Conservation (phyloP, 2,113 vertebrate species). For the Chrysemys picta region DNA sequence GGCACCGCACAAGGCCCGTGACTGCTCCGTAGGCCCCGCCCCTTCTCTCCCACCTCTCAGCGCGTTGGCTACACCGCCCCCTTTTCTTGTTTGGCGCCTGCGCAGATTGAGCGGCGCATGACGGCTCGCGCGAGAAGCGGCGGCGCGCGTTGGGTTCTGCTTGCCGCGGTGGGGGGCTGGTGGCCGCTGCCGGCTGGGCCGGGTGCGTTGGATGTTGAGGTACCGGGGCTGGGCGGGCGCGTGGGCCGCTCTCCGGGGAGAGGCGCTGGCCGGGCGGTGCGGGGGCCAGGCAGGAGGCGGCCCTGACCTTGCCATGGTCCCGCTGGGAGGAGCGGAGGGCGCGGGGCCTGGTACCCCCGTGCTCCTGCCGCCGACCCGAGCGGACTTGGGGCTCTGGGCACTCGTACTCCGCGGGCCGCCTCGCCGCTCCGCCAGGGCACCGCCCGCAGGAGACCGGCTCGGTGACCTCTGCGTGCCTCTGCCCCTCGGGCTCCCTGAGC, state of each 20-base stretch:
- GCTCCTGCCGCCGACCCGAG: too few relatives aligned
- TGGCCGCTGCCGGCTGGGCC: background rate
- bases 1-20: rapidly evolving
- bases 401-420: too few relatives aligned
- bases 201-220: background rate
- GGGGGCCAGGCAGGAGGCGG: background rate
- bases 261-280: background rate
- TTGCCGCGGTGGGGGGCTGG: background rate
- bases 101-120: background rate
- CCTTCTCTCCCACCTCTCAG: background rate
- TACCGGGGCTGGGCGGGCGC: background rate
- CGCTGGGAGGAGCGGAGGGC: background rate
- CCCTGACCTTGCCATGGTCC: background rate
- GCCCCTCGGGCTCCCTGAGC: background rate
- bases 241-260: background rate
- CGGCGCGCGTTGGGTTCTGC: background rate
- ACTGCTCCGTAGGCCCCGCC: too few relatives aligned
- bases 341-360: background rate
- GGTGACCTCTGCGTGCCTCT: background rate
- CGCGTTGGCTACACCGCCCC: background rate
- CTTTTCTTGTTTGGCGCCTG: too few relatives aligned
- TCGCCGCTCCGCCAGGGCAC: background rate
- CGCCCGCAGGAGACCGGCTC: background rate
- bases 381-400: too few relatives aligned
- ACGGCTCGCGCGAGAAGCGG: rapidly evolving